Evolutionary conservation across 2,113 vertebrate species (phyloP).

Genomic region (Apteryx owenii): DNA sequence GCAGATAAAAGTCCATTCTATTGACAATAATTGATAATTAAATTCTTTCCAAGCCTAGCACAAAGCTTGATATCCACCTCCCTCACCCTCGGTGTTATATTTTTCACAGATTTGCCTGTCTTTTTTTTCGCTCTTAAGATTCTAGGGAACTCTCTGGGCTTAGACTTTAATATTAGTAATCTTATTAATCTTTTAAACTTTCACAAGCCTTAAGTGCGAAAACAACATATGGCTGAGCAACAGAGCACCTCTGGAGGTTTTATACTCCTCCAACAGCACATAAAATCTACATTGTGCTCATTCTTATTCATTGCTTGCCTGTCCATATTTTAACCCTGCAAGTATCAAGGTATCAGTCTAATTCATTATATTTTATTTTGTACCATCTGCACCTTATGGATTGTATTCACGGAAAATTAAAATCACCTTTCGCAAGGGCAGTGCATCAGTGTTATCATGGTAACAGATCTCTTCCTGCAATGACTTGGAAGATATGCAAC

Average conservation of each 20-base stretch:
- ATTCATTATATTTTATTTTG: slow-evolving; percentile 64
- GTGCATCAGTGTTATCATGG: neutral
- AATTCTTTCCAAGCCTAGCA: neutral
- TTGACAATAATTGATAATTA: neutral
- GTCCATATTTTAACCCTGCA: slow-evolving; percentile 66
- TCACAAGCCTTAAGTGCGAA: slow-evolving; percentile 24
- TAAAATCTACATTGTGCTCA: slow-evolving; percentile 40
- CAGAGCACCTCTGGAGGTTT: slow-evolving; percentile 59
- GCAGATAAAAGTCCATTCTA: neutral
- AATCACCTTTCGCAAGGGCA: slow-evolving; percentile 56
- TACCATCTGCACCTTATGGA: slow-evolving; percentile 39
- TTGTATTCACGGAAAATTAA: slow-evolving; percentile 54
- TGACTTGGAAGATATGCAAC: neutral
- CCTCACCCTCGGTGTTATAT: neutral
- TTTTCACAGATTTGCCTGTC: neutral
- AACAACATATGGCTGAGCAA: slow-evolving; percentile 68
- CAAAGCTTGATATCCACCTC: neutral
- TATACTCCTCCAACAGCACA: slow-evolving; percentile 24
- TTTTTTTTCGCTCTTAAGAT: neutral
- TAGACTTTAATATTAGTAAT: slow-evolving; percentile 60
- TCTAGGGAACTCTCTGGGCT: neutral
- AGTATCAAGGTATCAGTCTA: slow-evolving; percentile 52
- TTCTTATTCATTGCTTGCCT: slow-evolving; percentile 60
- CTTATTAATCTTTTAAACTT: slow-evolving; percentile 72
- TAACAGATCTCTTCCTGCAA: neutral